These are phyloP conservation scores for Semnornis frantzii DNA, from an alignment of 2,113 vertebrate species.

Conservation along the genomic window DNA sequence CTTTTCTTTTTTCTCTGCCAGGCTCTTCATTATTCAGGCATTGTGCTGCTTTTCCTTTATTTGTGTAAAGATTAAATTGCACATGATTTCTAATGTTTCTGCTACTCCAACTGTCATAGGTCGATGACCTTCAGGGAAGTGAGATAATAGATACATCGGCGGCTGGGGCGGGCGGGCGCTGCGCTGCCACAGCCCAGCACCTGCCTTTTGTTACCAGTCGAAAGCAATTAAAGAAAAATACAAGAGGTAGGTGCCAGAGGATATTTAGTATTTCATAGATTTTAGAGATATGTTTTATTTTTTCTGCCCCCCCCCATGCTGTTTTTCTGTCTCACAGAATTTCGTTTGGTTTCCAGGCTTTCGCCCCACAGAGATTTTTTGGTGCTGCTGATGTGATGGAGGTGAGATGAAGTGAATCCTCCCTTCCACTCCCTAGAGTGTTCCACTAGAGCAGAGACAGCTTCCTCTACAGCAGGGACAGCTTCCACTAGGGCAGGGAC, in stretches of 20 bases:
- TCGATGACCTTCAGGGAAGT: slow-evolving; percentile 86
- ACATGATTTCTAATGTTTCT: slow-evolving; percentile 93
- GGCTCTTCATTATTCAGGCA: slow-evolving; percentile 87
- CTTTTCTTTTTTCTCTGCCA: slow-evolving; percentile 77
- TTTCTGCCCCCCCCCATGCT: slow-evolving; percentile 7
- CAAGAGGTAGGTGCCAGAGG: slow-evolving; percentile 75
- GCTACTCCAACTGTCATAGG: slow-evolving; percentile 87
- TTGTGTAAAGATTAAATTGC: slow-evolving; percentile 99
- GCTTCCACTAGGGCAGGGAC: too few relatives aligned
- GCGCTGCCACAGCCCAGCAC: slow-evolving; percentile 90
- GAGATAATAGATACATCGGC: slow-evolving; percentile 97
- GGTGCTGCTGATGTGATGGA: too few relatives aligned
- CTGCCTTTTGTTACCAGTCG: slow-evolving; percentile 88
- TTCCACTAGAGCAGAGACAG: too few relatives aligned
- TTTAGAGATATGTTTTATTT: not conserved
- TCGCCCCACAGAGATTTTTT: too few relatives aligned
- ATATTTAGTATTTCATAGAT: slow-evolving; percentile 87
- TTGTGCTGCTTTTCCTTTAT: slow-evolving; percentile 90
- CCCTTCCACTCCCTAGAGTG: too few relatives aligned
- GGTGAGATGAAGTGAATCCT: too few relatives aligned
- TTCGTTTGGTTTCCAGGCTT: too few relatives aligned
- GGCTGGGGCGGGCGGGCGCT: slow-evolving; percentile 79
- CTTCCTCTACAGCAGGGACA: too few relatives aligned
- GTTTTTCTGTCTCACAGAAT: too few relatives aligned
- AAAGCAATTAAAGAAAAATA: slow-evolving; percentile 98